These are phyloP conservation scores for Cololabis saira DNA, from an alignment of 2,113 vertebrate species.

Conservation along the genomic window DNA sequence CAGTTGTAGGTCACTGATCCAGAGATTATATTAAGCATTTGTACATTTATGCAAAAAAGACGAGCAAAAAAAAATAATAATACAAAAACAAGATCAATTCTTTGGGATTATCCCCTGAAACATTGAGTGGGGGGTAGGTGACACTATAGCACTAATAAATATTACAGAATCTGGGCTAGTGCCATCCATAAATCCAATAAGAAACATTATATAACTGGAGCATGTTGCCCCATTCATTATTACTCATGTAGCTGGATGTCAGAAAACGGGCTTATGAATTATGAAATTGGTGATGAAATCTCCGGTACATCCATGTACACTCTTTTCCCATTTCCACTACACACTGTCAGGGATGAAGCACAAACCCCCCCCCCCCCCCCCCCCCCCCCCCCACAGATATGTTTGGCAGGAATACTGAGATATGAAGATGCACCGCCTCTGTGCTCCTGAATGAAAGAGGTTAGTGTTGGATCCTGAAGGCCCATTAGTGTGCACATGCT, in stretches of 20 bases:
- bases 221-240: constrained; percentile 37
- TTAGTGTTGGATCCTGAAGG: too few species aligned
- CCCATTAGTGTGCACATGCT: too few species aligned
- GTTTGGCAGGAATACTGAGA: too few species aligned
- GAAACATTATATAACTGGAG: constrained; percentile 25
- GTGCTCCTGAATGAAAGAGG: too few species aligned
- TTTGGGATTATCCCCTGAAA: constrained; percentile 54
- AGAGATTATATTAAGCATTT: constrained; percentile 50
- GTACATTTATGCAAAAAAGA: constrained; percentile 41
- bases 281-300: constrained; percentile 17
- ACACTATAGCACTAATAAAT: constrained; percentile 11
- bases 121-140: constrained; percentile 23
- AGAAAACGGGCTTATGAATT: constrained; percentile 26
- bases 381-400: too few species aligned
- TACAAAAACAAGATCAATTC: constrained; percentile 25
- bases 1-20: constrained; percentile 39
- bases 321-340: constrained; percentile 23
- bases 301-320: not conserved
- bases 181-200: constrained; percentile 30
- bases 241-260: constrained; percentile 14
- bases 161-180: constrained; percentile 31
- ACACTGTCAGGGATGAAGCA: constrained; percentile 2
- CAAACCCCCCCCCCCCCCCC: not conserved
- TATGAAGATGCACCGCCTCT: too few species aligned
- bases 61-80: constrained; percentile 9